Evolutionary conservation across 1,140 invertebrate species (phyloP).

Genomic region (Neuroterus valhalla): DNA sequence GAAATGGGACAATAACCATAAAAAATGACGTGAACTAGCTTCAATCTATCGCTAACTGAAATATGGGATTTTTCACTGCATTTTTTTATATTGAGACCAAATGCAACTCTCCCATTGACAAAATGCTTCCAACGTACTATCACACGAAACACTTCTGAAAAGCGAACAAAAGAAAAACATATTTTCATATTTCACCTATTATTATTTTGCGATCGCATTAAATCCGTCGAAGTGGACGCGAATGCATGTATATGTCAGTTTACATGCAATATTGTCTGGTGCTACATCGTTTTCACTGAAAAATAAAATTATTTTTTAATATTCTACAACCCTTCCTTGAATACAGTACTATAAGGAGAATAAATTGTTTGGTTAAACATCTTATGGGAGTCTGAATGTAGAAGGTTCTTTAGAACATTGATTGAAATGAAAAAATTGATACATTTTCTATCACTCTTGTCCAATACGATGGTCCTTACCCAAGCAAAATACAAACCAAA

Average conservation of each 20-base stretch:
- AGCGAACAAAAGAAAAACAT: not conserved
- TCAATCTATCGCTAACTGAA: no score
- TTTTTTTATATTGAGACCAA: not conserved
- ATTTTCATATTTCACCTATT: slow-evolving; percentile 21
- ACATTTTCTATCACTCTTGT: no score
- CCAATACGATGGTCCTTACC: no score
- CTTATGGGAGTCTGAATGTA: no score
- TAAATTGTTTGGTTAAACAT: no score
- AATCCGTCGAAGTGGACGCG: slow-evolving; percentile 15
- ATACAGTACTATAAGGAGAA: no score
- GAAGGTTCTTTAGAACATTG: no score
- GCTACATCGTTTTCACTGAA: not conserved
- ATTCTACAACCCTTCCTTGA: no score
- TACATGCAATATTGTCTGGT: slow-evolving; percentile 13
- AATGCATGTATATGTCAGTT: slow-evolving; percentile 16
- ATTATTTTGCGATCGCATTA: slow-evolving; percentile 38
- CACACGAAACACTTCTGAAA: not conserved
- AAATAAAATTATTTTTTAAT: slow-evolving; percentile 27
- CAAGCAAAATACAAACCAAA: no score
- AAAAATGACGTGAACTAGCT: no score
- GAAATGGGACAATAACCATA: no score
- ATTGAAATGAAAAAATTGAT: no score
- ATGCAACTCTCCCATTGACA: not conserved
- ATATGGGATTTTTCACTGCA: not conserved
- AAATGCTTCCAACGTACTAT: not conserved